Evolutionary conservation across 1,140 invertebrate genomes (phyloP).

Genomic region (Aphelinus atriplicis): DNA sequence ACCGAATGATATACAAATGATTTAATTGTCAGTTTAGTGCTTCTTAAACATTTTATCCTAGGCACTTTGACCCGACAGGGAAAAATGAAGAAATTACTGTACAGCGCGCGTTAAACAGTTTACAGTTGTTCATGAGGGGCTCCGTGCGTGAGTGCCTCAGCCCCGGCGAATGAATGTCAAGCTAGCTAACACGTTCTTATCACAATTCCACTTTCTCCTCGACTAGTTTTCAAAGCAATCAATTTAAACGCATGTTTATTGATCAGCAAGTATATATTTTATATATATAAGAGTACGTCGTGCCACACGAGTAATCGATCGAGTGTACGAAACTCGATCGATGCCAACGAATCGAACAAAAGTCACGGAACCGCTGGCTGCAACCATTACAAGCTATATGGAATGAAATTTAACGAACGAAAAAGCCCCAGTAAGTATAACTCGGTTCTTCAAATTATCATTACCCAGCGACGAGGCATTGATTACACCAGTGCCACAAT

Average conservation of each 20-base stretch:
- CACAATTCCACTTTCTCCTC: slow-evolving; percentile 34
- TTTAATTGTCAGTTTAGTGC: slow-evolving; percentile 28
- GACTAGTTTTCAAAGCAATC: background rate
- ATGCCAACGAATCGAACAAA: too few relatives aligned
- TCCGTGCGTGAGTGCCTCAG: too few relatives aligned
- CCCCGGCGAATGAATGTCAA: slow-evolving; percentile 28
- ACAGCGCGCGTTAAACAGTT: slow-evolving; percentile 10
- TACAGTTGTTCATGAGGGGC: too few relatives aligned
- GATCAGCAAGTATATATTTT: too few relatives aligned
- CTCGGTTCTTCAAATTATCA: background rate
- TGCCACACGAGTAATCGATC: too few relatives aligned
- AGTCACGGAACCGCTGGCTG: too few relatives aligned
- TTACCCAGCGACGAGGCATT: slow-evolving; percentile 10
- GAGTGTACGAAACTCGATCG: too few relatives aligned
- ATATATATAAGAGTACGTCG: too few relatives aligned
- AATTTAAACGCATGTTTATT: too few relatives aligned
- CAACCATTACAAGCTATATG: too few relatives aligned
- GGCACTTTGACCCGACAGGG: slow-evolving; percentile 40
- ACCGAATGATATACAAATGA: background rate
- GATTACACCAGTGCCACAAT: slow-evolving; percentile 7
- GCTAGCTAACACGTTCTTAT: slow-evolving; percentile 25
- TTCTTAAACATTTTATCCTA: slow-evolving; percentile 32
- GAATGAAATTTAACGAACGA: too few relatives aligned
- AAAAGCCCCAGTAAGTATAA: too few relatives aligned
- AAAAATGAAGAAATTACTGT: slow-evolving; percentile 23